Evolutionary conservation across 2,888 invertebrate species (phyloP).

Genomic region (Hipparchia semele): DNA sequence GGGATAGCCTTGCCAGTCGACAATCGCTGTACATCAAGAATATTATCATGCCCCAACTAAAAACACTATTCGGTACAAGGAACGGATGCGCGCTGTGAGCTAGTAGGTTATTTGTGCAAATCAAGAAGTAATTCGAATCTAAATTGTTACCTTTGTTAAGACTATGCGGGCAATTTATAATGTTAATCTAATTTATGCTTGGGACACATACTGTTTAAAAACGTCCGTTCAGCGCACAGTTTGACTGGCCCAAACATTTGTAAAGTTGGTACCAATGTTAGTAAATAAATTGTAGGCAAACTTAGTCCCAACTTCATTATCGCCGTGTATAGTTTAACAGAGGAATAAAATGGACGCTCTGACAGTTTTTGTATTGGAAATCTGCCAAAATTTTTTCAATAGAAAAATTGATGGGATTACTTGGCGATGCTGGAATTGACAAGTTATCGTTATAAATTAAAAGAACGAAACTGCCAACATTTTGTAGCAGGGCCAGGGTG

Average conservation of each 20-base stretch:
- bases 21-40: conserved; percentile 90
- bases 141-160: neutral
- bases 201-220: neutral
- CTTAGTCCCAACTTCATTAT: too few species aligned
- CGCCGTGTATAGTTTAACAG: too few species aligned
- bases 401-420: too few species aligned
- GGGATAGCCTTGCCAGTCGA: conserved; percentile 89
- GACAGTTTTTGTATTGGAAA: too few species aligned
- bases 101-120: conserved; percentile 24
- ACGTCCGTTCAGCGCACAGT: conserved; percentile 1
- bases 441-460: neutral
- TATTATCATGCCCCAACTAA: conserved; percentile 92
- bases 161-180: neutral
- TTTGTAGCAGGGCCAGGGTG: conserved; percentile 61
- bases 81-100: conserved; percentile 90
- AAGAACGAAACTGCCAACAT: conserved; percentile 24
- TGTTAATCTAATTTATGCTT: neutral
- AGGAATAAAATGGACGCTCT: too few species aligned
- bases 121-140: conserved; percentile 4
- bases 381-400: too few species aligned
- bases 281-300: neutral
- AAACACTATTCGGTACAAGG: conserved; percentile 91
- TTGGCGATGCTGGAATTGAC: too few species aligned
- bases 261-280: conserved; percentile 7
- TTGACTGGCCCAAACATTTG: conserved; percentile 21